Conservation (phyloP, 2,797 vertebrate genomes). For the Etheostoma nigrum region DNA sequence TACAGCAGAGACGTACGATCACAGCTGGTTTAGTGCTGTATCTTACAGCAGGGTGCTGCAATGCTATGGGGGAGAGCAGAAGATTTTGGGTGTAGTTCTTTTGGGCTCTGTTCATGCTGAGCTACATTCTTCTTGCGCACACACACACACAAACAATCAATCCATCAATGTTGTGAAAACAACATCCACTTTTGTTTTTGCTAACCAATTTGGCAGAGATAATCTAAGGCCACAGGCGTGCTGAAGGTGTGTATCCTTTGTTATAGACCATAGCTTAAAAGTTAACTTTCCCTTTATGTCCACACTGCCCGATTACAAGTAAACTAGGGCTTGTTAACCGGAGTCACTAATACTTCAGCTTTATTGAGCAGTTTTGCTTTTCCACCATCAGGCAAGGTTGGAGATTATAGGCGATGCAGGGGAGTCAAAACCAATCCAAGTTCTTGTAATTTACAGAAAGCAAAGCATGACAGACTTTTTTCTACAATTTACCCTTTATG, state of each 20-base stretch:
- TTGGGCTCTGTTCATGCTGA: conserved; percentile 18
- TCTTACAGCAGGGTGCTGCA: conserved; percentile 34
- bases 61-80: conserved; percentile 4
- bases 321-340: conserved; percentile 34
- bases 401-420: conserved; percentile 8
- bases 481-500: conserved; percentile 10
- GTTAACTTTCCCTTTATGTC: conserved; percentile 53
- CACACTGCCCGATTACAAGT: conserved; percentile 31
- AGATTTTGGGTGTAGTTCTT: conserved; percentile 16
- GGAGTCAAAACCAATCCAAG: conserved; percentile 19
- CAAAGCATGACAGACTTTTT: conserved; percentile 30
- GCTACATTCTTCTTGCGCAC: conserved; percentile 16
- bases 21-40: conserved; percentile 10
- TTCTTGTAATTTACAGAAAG: conserved; percentile 16
- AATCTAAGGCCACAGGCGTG: conserved; percentile 35
- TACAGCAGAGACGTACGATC: background rate
- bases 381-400: conserved; percentile 35
- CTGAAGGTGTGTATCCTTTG: conserved; percentile 45
- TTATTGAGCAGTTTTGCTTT: conserved; percentile 47
- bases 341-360: conserved; percentile 44
- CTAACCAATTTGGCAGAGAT: conserved; percentile 45
- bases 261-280: conserved; percentile 37
- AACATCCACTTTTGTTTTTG: conserved; percentile 39
- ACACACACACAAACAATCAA: background rate
- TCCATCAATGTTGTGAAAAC: conserved; percentile 33